phyloP scores from a whole-genome alignment of 1,140 invertebrate genomes.

The Nylanderia fulva region DNA sequence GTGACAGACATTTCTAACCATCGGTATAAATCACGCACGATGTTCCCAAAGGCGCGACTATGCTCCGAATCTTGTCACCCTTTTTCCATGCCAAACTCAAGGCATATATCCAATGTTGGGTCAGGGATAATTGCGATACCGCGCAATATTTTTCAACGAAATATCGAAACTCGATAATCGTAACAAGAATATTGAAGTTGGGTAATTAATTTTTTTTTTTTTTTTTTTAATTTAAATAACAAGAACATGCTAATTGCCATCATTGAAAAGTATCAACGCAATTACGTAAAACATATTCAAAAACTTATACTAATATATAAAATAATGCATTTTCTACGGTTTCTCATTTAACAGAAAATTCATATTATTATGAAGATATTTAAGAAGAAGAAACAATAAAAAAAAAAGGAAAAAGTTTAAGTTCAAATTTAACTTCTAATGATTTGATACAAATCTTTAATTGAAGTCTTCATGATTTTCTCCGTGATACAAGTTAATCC shows the following conservation, averaged over 20 bases:
- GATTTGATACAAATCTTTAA: slow-evolving; percentile 8
- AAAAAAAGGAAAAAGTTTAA: background rate
- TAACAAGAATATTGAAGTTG: background rate
- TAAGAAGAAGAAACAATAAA: background rate
- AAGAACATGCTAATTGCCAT: background rate
- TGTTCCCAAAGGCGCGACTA: slow-evolving; percentile 52
- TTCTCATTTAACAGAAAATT: background rate
- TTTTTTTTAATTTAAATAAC: background rate
- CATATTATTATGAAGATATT: background rate
- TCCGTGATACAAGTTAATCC: background rate
- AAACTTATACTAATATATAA: background rate
- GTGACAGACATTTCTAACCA: slow-evolving; percentile 40
- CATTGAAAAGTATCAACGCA: background rate
- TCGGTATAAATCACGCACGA: slow-evolving; percentile 46
- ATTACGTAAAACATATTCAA: background rate
- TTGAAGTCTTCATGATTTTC: background rate
- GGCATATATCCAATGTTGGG: slow-evolving; percentile 15
- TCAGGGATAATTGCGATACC: slow-evolving; percentile 1
- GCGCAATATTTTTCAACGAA: background rate
- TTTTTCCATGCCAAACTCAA: background rate
- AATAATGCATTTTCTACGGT: background rate
- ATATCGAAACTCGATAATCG: background rate
- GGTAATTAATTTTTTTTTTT: background rate
- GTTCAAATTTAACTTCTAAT: background rate
- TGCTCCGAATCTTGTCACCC: slow-evolving; percentile 2